A percentile compares a stretch with the other conserved stretches of the same genome.
These are phyloP conservation scores for Scaptodrosophila lebanonensis DNA, from an alignment of 1,140 invertebrate species.

Conservation along the genomic window DNA sequence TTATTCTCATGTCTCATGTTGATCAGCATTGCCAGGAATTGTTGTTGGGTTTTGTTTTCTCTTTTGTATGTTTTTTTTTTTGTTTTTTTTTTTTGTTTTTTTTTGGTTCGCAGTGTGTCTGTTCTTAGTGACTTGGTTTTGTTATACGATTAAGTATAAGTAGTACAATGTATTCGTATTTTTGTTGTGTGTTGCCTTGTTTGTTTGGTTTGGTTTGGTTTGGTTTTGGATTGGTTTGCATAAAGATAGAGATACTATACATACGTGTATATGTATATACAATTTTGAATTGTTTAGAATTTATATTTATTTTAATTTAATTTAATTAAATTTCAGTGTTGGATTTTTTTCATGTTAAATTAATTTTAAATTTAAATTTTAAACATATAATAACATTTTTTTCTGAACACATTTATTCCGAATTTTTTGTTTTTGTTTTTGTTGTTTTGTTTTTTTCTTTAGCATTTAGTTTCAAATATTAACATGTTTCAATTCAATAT, in stretches of 20 bases:
- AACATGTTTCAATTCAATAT: constrained; percentile 1
- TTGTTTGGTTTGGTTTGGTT: too few species aligned
- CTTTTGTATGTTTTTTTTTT: constrained; percentile 23
- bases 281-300: constrained; percentile 60
- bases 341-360: constrained; percentile 18
- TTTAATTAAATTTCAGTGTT: constrained; percentile 54
- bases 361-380: constrained; percentile 51
- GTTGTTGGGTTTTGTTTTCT: constrained; percentile 11
- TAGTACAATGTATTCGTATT: constrained; percentile 36
- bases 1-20: constrained; percentile 5
- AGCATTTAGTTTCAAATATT: constrained; percentile 19
- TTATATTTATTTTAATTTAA: constrained; percentile 55
- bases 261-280: constrained; percentile 48
- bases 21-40: constrained; percentile 3
- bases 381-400: constrained; percentile 75
- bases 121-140: constrained; percentile 20
- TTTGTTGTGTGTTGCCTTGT: constrained; percentile 10
- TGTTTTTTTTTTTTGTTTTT: constrained; percentile 20
- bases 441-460: constrained; percentile 16
- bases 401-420: constrained; percentile 76
- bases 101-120: constrained; percentile 16
- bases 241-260: too few species aligned
- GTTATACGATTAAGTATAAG: constrained; percentile 37
- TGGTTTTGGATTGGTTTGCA: too few species aligned
- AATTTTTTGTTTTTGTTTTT: constrained; percentile 47